Evolutionary conservation across 2,888 invertebrate genomes (phyloP).

Genomic region (Rhyacophila evoluta): DNA sequence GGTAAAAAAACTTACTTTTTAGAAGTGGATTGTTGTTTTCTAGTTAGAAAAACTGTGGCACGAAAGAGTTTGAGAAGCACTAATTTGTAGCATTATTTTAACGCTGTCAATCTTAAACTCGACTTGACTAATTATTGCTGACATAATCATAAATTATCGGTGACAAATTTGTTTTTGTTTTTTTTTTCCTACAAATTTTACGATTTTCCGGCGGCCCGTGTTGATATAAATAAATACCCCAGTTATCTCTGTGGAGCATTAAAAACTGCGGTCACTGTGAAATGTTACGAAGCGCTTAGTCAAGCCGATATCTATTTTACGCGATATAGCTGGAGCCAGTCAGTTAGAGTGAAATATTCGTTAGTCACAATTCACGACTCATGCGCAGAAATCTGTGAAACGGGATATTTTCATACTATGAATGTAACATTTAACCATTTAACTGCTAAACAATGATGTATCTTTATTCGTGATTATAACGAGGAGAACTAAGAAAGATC

Average conservation of each 20-base stretch:
- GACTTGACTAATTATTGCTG: not conserved
- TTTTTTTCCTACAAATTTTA: slow-evolving; percentile 10
- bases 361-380: not conserved
- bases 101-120: not conserved
- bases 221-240: not conserved
- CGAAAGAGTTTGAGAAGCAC: too few relatives aligned
- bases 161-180: not conserved
- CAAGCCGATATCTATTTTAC: not conserved
- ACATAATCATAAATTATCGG: not conserved
- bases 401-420: too few relatives aligned
- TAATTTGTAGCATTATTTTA: too few relatives aligned
- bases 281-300: slow-evolving; percentile 20
- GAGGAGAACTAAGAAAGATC: too few relatives aligned
- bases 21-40: too few relatives aligned
- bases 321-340: not conserved
- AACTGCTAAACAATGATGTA: too few relatives aligned
- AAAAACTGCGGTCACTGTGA: not conserved
- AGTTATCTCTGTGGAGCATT: not conserved
- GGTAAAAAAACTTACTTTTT: too few relatives aligned
- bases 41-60: too few relatives aligned
- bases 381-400: too few relatives aligned
- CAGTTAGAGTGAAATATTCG: not conserved
- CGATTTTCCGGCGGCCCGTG: not conserved
- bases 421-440: too few relatives aligned
- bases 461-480: too few relatives aligned